A percentile compares a stretch with the other conserved stretches of the same genome.
Evolutionary conservation across 2,797 vertebrate species (phyloP).

Genomic region (Oryzias dopingdopingensis): DNA sequence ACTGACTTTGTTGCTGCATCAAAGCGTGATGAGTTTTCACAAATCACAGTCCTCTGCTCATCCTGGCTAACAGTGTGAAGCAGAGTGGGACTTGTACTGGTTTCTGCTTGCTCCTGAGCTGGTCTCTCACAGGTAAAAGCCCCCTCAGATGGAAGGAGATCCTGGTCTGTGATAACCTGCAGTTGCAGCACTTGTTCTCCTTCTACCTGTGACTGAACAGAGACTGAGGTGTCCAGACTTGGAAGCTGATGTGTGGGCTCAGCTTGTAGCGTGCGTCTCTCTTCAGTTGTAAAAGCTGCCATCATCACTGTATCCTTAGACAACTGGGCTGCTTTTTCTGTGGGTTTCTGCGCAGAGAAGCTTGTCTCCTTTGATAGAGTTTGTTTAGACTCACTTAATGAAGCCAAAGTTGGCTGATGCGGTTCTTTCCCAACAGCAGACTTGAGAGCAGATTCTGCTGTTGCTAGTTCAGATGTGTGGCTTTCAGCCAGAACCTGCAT

Average conservation of each 20-base stretch:
- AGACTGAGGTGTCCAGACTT: slow-evolving; percentile 62
- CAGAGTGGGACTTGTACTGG: slow-evolving; percentile 73
- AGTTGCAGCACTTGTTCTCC: slow-evolving; percentile 74
- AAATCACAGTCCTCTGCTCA: slow-evolving; percentile 69
- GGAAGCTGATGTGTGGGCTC: slow-evolving; percentile 68
- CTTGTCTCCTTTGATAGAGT: slow-evolving; percentile 70
- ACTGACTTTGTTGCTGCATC: slow-evolving; percentile 51
- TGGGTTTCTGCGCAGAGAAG: slow-evolving; percentile 54
- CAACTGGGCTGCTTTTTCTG: slow-evolving; percentile 62
- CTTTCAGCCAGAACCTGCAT: slow-evolving; percentile 69
- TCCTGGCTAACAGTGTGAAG: slow-evolving; percentile 75
- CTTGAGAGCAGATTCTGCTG: slow-evolving; percentile 61
- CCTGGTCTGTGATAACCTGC: slow-evolving; percentile 78
- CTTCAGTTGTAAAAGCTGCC: slow-evolving; percentile 72
- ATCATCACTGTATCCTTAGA: slow-evolving; percentile 69
- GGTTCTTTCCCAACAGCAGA: slow-evolving; percentile 59
- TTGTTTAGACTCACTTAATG: slow-evolving; percentile 72
- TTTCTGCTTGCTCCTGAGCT: slow-evolving; percentile 56
- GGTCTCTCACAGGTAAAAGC: slow-evolving; percentile 75
- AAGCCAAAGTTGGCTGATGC: slow-evolving; percentile 48
- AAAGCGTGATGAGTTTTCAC: slow-evolving; percentile 71
- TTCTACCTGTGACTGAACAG: slow-evolving; percentile 71
- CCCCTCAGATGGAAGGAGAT: slow-evolving; percentile 74
- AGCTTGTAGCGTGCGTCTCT: slow-evolving; percentile 70
- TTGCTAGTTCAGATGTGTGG: slow-evolving; percentile 66